These are phyloP conservation scores for Machimus atricapillus DNA, from an alignment of 2,888 invertebrate species.

Conservation along the genomic window DNA sequence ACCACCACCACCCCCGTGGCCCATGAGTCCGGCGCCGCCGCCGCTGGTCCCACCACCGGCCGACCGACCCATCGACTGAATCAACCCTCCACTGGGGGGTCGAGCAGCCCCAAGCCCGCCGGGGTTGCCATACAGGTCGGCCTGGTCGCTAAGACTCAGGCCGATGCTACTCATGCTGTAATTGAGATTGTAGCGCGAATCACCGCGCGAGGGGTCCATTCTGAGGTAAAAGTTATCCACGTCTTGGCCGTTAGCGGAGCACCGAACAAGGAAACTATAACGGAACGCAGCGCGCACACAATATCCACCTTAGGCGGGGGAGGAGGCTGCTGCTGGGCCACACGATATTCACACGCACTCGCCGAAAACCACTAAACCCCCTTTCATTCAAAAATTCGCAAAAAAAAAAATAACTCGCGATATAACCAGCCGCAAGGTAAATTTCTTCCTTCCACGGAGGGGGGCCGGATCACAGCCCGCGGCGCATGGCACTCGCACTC, in stretches of 20 bases:
- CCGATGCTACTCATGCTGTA: conserved; percentile 82
- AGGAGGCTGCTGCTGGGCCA: not conserved
- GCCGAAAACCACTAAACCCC: not conserved
- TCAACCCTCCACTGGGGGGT: conserved; percentile 68
- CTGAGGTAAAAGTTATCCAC: conserved; percentile 62
- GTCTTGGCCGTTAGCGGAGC: conserved; percentile 52
- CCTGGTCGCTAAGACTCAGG: conserved; percentile 78
- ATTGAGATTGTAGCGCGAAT: conserved; percentile 88
- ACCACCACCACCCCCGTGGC: conserved; percentile 68
- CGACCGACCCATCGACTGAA: conserved; percentile 60
- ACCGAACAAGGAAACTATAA: not conserved
- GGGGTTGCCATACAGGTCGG: conserved; percentile 77
- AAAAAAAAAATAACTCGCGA: not conserved
- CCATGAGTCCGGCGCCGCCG: conserved; percentile 65
- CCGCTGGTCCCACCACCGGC: conserved; percentile 54
- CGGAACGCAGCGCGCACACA: not conserved
- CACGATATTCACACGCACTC: not conserved
- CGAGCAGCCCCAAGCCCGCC: conserved; percentile 59
- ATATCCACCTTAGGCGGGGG: not conserved
- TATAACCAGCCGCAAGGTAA: not conserved
- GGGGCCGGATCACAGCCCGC: not conserved
- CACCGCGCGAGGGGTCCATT: conserved; percentile 91
- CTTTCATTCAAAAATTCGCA: not conserved
- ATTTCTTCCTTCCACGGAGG: not conserved
- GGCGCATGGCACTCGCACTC: not conserved